phyloP scores from a whole-genome alignment of 2,888 invertebrate species.

The Euplagia quadripunctaria region DNA sequence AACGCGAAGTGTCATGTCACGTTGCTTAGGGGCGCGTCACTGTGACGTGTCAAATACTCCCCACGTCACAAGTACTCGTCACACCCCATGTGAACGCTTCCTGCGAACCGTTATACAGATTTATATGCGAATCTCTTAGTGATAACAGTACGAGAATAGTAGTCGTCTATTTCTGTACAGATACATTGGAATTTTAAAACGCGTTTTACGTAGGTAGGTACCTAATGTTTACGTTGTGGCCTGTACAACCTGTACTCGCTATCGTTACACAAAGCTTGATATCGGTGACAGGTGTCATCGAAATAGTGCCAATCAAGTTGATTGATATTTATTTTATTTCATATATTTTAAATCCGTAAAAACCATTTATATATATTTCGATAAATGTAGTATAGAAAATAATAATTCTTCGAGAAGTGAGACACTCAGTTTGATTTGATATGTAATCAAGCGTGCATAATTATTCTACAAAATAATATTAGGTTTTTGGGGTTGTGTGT shows the following conservation, averaged over 20 bases:
- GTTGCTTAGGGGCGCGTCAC: constrained; percentile 51
- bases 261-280: neutral
- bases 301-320: neutral
- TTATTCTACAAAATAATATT: too few species aligned
- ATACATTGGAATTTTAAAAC: constrained; percentile 32
- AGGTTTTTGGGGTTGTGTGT: too few species aligned
- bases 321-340: neutral
- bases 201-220: neutral
- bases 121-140: constrained; percentile 45
- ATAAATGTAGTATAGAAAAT: too few species aligned
- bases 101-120: constrained; percentile 49
- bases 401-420: too few species aligned
- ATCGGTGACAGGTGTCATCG: neutral
- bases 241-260: neutral
- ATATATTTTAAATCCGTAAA: neutral
- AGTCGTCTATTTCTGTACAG: constrained; percentile 26
- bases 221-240: neutral
- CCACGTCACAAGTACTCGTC: constrained; percentile 58
- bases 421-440: too few species aligned
- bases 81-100: constrained; percentile 51
- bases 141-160: constrained; percentile 37
- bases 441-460: too few species aligned
- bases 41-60: constrained; percentile 38
- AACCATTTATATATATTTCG: neutral
- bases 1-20: constrained; percentile 34